Evolutionary conservation across 2,113 vertebrate genomes (phyloP).

Genomic region (Nicator chloris): DNA sequence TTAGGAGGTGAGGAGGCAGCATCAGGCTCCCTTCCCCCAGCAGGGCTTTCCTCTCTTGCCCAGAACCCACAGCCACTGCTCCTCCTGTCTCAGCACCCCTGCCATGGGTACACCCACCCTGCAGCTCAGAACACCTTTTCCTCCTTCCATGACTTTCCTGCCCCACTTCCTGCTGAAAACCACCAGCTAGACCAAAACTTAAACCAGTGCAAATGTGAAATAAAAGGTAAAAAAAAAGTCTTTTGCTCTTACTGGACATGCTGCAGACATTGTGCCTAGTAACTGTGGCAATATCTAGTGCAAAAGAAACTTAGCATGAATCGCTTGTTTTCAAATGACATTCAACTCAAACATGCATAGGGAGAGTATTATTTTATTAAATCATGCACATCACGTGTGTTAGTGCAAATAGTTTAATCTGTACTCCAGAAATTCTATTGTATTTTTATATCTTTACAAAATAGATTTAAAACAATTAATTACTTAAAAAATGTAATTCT

Average conservation of each 20-base stretch:
- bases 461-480: slow-evolving; percentile 93
- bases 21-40: background rate
- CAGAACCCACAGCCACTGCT: background rate
- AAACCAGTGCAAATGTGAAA: slow-evolving; percentile 30
- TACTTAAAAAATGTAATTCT: slow-evolving; percentile 87
- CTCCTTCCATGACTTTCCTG: background rate
- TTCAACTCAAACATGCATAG: slow-evolving; percentile 75
- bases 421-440: slow-evolving; percentile 88
- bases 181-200: background rate
- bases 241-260: slow-evolving; percentile 30
- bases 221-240: background rate
- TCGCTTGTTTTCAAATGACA: slow-evolving; percentile 70
- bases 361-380: slow-evolving; percentile 93
- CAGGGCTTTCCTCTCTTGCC: background rate
- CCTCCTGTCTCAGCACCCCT: background rate
- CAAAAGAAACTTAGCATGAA: slow-evolving; percentile 27
- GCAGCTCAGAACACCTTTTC: background rate
- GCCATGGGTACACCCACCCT: background rate
- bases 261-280: slow-evolving; percentile 30
- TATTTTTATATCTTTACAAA: slow-evolving; percentile 90
- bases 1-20: background rate
- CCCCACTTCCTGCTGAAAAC: background rate
- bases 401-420: slow-evolving; percentile 92
- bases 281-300: slow-evolving; percentile 4
- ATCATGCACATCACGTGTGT: slow-evolving; percentile 92